Percentiles rank a stretch among this genome's conserved stretches.
Evolutionary conservation across 1,140 invertebrate genomes (phyloP).

Genomic region (Berghia stephanieae): DNA sequence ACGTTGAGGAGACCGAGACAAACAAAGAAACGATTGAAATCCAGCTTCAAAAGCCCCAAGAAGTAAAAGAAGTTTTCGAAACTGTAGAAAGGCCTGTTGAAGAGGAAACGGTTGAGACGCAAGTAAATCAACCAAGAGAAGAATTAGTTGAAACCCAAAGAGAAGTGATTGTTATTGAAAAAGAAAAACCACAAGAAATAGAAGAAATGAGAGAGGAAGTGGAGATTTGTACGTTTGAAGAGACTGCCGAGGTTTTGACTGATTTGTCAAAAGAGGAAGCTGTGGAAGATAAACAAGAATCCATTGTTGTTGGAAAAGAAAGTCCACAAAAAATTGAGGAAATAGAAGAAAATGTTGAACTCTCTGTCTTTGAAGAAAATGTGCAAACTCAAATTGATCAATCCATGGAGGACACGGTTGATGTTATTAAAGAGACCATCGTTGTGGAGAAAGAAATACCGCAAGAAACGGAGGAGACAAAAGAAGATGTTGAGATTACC

Average conservation of each 20-base stretch:
- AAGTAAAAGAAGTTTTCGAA: conserved; percentile 20
- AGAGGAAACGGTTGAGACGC: conserved; percentile 14
- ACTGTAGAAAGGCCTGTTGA: neutral
- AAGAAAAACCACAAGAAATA: conserved; percentile 30
- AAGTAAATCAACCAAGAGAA: conserved; percentile 25
- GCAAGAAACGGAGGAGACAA: conserved; percentile 16
- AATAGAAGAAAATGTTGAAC: conserved; percentile 24
- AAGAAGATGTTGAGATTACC: conserved; percentile 20
- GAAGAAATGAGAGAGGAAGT: conserved; percentile 11
- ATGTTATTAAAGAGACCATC: too few species aligned
- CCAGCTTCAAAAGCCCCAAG: conserved; percentile 29
- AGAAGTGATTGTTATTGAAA: conserved; percentile 29
- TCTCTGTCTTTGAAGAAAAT: conserved; percentile 15
- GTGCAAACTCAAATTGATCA: conserved; percentile 24
- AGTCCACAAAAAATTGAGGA: conserved; percentile 20
- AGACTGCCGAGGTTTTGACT: neutral
- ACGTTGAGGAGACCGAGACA: conserved; percentile 20
- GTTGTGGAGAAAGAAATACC: conserved; percentile 31
- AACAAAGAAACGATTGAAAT: conserved; percentile 18
- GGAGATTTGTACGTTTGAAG: conserved; percentile 18
- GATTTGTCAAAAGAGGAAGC: neutral
- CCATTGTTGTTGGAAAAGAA: neutral
- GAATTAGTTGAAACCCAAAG: neutral
- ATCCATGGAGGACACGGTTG: too few species aligned
- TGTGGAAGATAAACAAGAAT: conserved; percentile 3